A percentile compares a stretch with the other conserved stretches of the same genome.
Conservation (phyloP, 1,140 invertebrate species). For the Venturia canescens region DNA sequence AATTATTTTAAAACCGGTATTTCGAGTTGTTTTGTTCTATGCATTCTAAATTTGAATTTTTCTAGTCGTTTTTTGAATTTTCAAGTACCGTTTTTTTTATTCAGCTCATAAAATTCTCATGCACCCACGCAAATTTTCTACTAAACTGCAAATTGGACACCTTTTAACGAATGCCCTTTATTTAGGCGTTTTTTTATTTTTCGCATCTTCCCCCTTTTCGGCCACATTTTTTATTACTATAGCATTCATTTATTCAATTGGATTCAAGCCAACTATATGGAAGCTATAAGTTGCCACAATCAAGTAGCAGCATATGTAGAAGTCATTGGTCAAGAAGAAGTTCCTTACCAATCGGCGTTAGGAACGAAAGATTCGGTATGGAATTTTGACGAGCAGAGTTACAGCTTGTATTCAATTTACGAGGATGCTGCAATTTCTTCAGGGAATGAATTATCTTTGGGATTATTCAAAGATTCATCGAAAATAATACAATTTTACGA, state of each 20-base stretch:
- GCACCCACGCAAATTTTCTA: no score
- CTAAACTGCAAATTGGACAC: no score
- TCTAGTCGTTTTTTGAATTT: no score
- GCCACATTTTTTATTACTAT: neutral
- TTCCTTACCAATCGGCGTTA: neutral
- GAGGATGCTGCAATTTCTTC: conserved; percentile 59
- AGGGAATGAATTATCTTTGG: conserved; percentile 50
- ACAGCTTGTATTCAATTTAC: conserved; percentile 61
- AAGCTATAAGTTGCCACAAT: conserved; percentile 1
- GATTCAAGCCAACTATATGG: conserved; percentile 16
- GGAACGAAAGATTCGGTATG: neutral
- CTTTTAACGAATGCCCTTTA: no score
- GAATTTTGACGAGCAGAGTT: conserved; percentile 46
- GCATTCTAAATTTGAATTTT: no score
- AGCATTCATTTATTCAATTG: neutral
- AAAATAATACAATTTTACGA: conserved; percentile 50
- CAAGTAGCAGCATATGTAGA: conserved; percentile 41
- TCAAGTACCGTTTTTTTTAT: no score
- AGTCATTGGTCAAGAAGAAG: conserved; percentile 34
- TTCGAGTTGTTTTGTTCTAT: no score
- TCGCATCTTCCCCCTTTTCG: no score
- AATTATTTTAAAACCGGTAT: no score
- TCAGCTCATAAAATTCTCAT: no score
- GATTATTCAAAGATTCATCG: conserved; percentile 57
- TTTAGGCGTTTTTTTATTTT: no score